phyloP scores from a whole-genome alignment of 64 coral and sea anemone genomes.

The Anthopleura sola region DNA sequence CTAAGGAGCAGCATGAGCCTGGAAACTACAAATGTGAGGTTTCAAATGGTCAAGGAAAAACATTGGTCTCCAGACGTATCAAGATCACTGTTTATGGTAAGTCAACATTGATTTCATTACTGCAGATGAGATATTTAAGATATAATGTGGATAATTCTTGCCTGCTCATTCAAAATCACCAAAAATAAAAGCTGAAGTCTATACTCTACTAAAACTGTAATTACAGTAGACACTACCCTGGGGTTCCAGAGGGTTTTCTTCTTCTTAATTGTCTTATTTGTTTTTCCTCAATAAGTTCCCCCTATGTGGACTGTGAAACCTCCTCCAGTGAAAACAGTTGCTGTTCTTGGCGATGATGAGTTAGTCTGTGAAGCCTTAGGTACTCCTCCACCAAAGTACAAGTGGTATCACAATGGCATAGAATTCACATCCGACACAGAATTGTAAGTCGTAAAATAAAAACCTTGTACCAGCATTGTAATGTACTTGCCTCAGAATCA shows the following conservation, averaged over 20 bases:
- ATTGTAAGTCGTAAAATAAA: slow-evolving; percentile 10
- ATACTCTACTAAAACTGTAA: no score
- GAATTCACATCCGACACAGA: not conserved
- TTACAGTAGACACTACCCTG: no score
- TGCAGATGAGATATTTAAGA: no score
- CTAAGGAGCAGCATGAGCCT: not conserved
- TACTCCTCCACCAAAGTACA: not conserved
- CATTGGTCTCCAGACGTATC: not conserved
- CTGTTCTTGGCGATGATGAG: not conserved
- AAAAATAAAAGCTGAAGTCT: no score
- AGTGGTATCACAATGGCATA: slow-evolving; percentile 31
- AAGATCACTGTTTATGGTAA: not conserved
- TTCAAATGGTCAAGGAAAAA: not conserved
- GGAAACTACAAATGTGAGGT: not conserved
- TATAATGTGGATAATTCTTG: no score
- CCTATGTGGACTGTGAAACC: slow-evolving; percentile 20
- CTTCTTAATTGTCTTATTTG: not conserved
- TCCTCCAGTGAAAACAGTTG: not conserved
- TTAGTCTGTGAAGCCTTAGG: slow-evolving; percentile 43
- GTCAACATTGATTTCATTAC: not conserved
- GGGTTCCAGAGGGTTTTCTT: no score
- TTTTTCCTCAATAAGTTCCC: not conserved
- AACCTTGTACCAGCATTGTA: not conserved
- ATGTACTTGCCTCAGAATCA: no score
- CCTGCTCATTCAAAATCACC: no score